phyloP scores from a whole-genome alignment of 2,888 invertebrate genomes.

The Noctua fimbriata region DNA sequence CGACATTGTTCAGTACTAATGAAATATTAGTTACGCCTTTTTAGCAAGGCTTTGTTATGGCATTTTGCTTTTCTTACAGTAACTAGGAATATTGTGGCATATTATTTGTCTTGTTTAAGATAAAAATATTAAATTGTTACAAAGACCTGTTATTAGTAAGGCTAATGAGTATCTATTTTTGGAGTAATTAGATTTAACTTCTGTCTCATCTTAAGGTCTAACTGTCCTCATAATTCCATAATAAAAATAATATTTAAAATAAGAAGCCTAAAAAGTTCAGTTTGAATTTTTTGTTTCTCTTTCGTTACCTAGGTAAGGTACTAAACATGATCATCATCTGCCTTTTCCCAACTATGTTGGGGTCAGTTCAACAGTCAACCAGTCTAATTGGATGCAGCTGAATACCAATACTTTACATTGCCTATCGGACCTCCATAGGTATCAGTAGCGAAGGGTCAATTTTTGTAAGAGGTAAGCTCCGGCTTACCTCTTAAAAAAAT shows the following conservation, averaged over 20 bases:
- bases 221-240: background rate
- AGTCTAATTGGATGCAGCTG: background rate
- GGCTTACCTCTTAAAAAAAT: no score
- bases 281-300: background rate
- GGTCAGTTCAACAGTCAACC: background rate
- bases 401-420: no score
- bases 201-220: background rate
- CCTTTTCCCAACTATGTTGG: background rate
- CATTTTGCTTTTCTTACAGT: background rate
- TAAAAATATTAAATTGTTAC: background rate
- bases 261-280: background rate
- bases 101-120: background rate
- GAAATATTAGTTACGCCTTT: conserved; percentile 62
- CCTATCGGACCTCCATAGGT: no score
- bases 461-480: no score
- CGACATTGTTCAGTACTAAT: conserved; percentile 60
- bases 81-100: background rate
- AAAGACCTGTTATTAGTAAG: background rate
- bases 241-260: background rate
- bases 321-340: background rate
- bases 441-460: no score
- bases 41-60: conserved; percentile 33
- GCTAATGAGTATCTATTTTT: background rate
- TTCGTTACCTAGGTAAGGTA: background rate
- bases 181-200: background rate